Conservation (phyloP, 2,888 invertebrate genomes). For the Atethmia centrago region DNA sequence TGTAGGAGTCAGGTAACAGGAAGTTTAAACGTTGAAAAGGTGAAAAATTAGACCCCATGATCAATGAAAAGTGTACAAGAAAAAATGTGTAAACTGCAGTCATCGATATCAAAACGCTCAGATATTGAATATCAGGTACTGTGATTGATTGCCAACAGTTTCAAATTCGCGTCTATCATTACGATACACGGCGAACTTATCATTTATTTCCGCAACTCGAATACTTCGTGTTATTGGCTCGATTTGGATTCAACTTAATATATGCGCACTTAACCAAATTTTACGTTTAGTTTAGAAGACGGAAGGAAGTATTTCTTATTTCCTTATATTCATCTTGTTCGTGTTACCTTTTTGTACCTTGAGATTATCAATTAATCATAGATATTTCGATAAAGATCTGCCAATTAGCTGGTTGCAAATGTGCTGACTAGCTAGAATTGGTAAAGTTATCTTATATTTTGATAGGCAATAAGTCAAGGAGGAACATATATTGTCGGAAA, state of each 20-base stretch:
- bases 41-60: not conserved
- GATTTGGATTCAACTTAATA: too few species aligned
- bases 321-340: not conserved
- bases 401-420: not conserved
- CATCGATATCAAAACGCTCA: not conserved
- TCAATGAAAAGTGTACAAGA: too few species aligned
- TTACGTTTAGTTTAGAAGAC: slow-evolving; percentile 38
- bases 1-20: not conserved
- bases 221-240: too few species aligned
- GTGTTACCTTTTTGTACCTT: not conserved
- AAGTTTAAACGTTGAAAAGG: not conserved
- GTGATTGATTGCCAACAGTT: not conserved
- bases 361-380: not conserved
- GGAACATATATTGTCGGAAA: not conserved
- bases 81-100: not conserved
- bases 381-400: not conserved
- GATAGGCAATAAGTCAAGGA: not conserved
- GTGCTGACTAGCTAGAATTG: not conserved
- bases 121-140: not conserved
- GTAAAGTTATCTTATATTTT: not conserved
- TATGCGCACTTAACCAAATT: slow-evolving; percentile 18
- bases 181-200: slow-evolving; percentile 1
- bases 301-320: not conserved
- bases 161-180: slow-evolving; percentile 7
- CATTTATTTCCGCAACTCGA: slow-evolving; percentile 39